Conservation (phyloP, 2,113 vertebrate species). For the Uria aalge region DNA sequence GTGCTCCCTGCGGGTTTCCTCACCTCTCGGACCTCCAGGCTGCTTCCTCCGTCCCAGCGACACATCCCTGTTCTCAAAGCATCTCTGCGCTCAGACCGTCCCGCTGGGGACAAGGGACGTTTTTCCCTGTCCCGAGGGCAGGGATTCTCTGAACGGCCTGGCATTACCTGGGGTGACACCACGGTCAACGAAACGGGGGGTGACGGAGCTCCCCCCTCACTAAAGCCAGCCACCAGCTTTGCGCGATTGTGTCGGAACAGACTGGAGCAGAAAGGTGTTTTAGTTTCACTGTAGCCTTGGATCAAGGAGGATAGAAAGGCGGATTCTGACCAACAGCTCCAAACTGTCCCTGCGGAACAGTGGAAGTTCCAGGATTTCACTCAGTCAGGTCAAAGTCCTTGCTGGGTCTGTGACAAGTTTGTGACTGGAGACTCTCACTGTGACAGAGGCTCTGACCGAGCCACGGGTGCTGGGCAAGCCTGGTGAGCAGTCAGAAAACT, state of each 20-base stretch:
- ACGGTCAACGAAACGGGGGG: not conserved
- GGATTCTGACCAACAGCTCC: slow-evolving; percentile 26
- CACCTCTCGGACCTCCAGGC: not conserved
- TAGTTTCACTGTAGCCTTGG: slow-evolving; percentile 57
- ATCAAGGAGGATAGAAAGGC: slow-evolving; percentile 49
- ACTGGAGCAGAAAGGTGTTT: slow-evolving; percentile 40
- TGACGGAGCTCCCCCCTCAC: not conserved
- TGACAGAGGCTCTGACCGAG: slow-evolving; percentile 78
- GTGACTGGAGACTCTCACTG: slow-evolving; percentile 72
- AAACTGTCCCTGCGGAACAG: not conserved
- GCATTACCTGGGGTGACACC: slow-evolving; percentile 10
- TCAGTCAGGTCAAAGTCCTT: slow-evolving; percentile 29
- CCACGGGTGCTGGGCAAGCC: slow-evolving; percentile 70
- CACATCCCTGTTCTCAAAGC: not conserved
- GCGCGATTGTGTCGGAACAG: not conserved
- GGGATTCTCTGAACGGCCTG: not conserved
- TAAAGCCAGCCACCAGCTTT: not conserved
- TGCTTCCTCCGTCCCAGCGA: not conserved
- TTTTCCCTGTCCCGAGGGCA: not conserved
- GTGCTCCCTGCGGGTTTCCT: not conserved
- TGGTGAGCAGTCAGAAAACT: slow-evolving; percentile 77
- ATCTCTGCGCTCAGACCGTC: not conserved
- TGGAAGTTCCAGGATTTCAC: not conserved
- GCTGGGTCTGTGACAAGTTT: slow-evolving; percentile 6
- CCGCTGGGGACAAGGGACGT: not conserved